Base-by-base conservation (phyloP, 2,888 invertebrate species). In the Minunthozetes semirufus region DNA sequence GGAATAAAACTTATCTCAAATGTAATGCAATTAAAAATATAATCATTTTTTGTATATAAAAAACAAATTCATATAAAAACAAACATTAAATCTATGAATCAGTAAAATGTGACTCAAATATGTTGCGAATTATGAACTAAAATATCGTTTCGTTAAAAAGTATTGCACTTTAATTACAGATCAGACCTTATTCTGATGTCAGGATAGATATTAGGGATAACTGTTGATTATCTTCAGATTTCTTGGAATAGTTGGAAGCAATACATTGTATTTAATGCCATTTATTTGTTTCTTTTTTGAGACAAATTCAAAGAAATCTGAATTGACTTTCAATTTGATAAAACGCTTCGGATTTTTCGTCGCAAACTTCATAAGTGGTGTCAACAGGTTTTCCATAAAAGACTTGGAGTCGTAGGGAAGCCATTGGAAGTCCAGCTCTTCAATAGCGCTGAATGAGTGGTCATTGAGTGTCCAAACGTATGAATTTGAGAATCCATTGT, bases 361-460 rank as follows among this genome's bases (percentile, higher is more conserved):
- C 2, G 68, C 68, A 68, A 68, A 38, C 22, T 1, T 11, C 0
- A 68, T 68, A n/a, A 68, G 19, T 9, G 68, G 68, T 13, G 38
- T 6, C 68, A 68, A 68, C 17, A 68, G 68, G 22, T 68, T 68
- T 1, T 68, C 68, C 13, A 13, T 13, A 42, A 68, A 68, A 22
- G 68, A 13, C 38, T 42, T 38, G 13, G 2, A n/a, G 22, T 68
- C 68, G 22, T 68, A 68, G 0, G 68, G 68, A 68, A 68, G 68
- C 68, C 68, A 68, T 42, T 42, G 38, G 13, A 68, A 68, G 68
- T 68, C 68, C 19, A 68, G 42, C 22, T 68, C 68, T 38, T 68
- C 42, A 1, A 68, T 46, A 17, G n/a, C 42, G n/a, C 17, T 6
- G 19, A 42, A 68, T 19, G 68, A 68, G 19, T 22, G 1, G 5